Conservation (phyloP, 2,888 invertebrate genomes). For the Tortricodes alternella region DNA sequence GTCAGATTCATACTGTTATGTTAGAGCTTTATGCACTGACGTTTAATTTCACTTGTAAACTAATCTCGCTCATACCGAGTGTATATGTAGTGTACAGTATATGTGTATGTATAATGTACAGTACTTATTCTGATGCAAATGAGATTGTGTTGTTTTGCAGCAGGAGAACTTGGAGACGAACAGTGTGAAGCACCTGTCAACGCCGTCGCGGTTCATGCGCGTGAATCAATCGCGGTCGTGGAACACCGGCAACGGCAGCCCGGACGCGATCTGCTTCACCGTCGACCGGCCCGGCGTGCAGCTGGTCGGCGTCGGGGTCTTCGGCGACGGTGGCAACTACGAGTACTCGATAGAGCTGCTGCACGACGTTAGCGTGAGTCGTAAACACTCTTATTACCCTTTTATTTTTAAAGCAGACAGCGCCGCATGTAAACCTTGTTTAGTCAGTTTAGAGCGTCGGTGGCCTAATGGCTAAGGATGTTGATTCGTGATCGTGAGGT, state of each 20-base stretch:
- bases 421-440: too few relatives aligned
- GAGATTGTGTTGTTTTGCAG: background rate
- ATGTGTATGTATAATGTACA: background rate
- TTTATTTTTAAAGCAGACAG: too few relatives aligned
- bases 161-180: slow-evolving; percentile 88
- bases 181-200: slow-evolving; percentile 89
- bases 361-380: slow-evolving; percentile 81
- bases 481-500: too few relatives aligned
- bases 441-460: too few relatives aligned
- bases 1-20: too few relatives aligned
- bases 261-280: slow-evolving; percentile 97
- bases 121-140: background rate
- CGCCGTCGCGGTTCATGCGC: slow-evolving; percentile 95
- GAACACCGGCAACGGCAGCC: slow-evolving; percentile 98
- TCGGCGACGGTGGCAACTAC: slow-evolving; percentile 93
- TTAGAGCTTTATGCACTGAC: too few relatives aligned
- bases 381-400: too few relatives aligned
- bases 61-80: too few relatives aligned
- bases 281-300: slow-evolving; percentile 95
- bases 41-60: too few relatives aligned
- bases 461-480: too few relatives aligned
- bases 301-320: slow-evolving; percentile 94
- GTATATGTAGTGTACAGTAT: too few relatives aligned
- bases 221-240: slow-evolving; percentile 95
- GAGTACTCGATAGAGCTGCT: slow-evolving; percentile 96